Percentiles rank a stretch among this genome's conserved stretches.
phyloP scores from a whole-genome alignment of 2,888 invertebrate genomes.

The Noctua fimbriata region DNA sequence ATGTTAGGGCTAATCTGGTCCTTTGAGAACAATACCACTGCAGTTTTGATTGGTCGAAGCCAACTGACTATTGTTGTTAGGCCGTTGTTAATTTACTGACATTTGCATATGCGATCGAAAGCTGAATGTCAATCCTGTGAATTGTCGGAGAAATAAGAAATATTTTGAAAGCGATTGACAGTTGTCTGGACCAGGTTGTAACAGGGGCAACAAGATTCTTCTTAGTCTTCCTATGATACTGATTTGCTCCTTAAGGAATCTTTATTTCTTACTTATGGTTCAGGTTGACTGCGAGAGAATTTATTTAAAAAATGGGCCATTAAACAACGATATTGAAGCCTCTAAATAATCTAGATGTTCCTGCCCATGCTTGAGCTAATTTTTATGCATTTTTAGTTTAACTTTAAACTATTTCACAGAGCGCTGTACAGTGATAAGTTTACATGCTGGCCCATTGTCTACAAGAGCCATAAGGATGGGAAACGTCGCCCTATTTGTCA shows the following conservation, averaged over 20 bases:
- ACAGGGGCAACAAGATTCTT: neutral
- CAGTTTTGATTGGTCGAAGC: neutral
- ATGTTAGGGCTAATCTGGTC: neutral
- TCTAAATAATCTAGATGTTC: neutral
- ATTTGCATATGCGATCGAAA: neutral
- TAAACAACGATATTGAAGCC: neutral
- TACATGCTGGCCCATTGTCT: neutral
- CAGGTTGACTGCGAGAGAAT: neutral
- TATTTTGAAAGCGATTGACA: neutral
- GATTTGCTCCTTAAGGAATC: neutral
- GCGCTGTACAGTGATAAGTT: neutral
- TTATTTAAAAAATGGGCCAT: neutral
- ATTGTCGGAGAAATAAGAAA: neutral
- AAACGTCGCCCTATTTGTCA: conserved; percentile 23
- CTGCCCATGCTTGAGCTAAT: neutral
- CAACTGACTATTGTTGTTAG: neutral
- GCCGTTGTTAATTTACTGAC: neutral
- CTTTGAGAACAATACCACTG: neutral
- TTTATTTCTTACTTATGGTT: neutral
- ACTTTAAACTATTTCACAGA: neutral
- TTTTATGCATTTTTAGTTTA: neutral
- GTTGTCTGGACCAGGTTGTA: neutral
- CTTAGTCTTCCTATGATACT: neutral
- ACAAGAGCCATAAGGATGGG: neutral
- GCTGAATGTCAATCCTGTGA: neutral